Evolutionary conservation across 1,140 invertebrate genomes (phyloP).

Genomic region (Idris sp.): DNA sequence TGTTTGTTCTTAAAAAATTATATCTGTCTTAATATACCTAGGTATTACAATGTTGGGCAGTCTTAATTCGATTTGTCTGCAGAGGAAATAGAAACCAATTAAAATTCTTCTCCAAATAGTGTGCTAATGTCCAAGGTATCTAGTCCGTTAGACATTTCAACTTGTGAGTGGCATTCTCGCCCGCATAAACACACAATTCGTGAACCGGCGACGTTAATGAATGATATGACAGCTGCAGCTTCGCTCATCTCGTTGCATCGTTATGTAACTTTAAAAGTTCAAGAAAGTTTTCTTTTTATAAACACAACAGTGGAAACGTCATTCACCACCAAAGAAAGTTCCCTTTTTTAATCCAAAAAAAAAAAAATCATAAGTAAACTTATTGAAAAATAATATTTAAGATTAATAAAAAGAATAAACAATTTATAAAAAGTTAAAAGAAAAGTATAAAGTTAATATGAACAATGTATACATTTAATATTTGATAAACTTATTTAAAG

Average conservation of each 20-base stretch:
- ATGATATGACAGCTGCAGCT: slow-evolving; percentile 61
- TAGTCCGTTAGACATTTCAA: slow-evolving; percentile 40
- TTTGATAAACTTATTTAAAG: no score
- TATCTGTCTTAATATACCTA: no score
- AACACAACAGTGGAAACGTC: no score
- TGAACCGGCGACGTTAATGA: slow-evolving; percentile 54
- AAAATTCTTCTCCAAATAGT: slow-evolving; percentile 51
- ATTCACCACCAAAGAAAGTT: no score
- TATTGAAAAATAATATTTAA: no score
- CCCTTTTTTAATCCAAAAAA: no score
- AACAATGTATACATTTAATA: no score
- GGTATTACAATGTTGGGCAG: neutral
- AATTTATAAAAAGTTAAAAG: no score
- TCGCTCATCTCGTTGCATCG: slow-evolving; percentile 32
- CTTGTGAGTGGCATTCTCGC: slow-evolving; percentile 38
- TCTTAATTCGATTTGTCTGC: slow-evolving; percentile 1
- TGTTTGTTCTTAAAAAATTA: no score
- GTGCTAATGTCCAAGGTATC: slow-evolving; percentile 38
- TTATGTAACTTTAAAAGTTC: slow-evolving; percentile 51
- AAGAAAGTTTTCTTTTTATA: slow-evolving; percentile 31
- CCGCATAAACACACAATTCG: slow-evolving; percentile 58
- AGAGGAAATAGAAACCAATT: slow-evolving; percentile 43
- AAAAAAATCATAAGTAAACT: no score
- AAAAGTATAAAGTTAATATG: no score
- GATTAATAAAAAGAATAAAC: no score